Conservation (phyloP, 2,797 vertebrate genomes). For the Malacoctenus gilli region DNA sequence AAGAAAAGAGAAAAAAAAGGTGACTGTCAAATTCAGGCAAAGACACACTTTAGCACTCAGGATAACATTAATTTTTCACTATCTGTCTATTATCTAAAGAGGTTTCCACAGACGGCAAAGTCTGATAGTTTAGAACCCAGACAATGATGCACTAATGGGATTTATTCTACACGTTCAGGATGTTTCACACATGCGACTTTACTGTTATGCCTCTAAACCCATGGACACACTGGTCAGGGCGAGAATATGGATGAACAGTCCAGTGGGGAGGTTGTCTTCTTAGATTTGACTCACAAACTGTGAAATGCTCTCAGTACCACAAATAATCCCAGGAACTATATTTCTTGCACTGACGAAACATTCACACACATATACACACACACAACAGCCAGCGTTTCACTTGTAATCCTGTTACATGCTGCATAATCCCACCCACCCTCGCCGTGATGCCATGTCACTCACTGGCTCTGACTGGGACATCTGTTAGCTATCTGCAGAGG, state of each 20-base stretch:
- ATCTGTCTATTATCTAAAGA: conserved; percentile 20
- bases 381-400: conserved; percentile 34
- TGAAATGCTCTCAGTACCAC: conserved; percentile 5
- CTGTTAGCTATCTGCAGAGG: conserved; percentile 57
- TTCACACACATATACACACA: background rate
- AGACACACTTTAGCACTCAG: no score
- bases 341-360: conserved; percentile 6
- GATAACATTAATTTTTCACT: conserved; percentile 38
- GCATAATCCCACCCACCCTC: conserved; percentile 57
- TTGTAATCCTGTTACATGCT: conserved; percentile 72
- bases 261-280: conserved; percentile 27
- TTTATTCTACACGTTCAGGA: background rate
- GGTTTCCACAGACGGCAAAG: background rate
- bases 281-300: conserved; percentile 25
- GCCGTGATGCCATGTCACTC: conserved; percentile 45
- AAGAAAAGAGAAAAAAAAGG: no score
- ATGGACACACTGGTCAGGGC: no score
- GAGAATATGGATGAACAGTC: no score
- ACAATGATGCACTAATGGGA: background rate
- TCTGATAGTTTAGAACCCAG: conserved; percentile 3
- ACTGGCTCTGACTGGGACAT: conserved; percentile 54
- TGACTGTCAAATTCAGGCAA: no score
- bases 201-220: no score
- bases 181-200: no score
- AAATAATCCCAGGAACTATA: conserved; percentile 45